Conservation (phyloP, 1,140 invertebrate species). For the Spodoptera litura region DNA sequence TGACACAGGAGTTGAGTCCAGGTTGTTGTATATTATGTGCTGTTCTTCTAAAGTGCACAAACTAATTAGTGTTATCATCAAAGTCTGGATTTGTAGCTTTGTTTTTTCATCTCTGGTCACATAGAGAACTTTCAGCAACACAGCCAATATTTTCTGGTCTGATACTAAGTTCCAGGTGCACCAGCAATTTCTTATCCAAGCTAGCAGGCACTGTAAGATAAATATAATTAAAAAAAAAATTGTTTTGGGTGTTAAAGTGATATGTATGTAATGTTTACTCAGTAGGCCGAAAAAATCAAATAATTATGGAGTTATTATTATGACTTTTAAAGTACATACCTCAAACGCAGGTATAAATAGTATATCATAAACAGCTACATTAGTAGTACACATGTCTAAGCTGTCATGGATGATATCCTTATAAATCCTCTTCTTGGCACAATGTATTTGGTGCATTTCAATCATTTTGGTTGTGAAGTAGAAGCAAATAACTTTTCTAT, state of each 20-base stretch:
- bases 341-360: slow-evolving; percentile 62
- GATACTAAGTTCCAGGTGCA: slow-evolving; percentile 68
- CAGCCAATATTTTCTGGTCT: slow-evolving; percentile 66
- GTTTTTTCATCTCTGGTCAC: slow-evolving; percentile 57
- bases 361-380: slow-evolving; percentile 65
- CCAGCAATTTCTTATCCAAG: slow-evolving; percentile 75
- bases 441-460: slow-evolving; percentile 67
- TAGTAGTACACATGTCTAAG: slow-evolving; percentile 67
- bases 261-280: too few species aligned
- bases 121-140: slow-evolving; percentile 70
- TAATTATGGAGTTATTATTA: too few species aligned
- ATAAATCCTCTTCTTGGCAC: slow-evolving; percentile 64
- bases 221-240: too few species aligned
- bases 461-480: slow-evolving; percentile 66
- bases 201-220: slow-evolving; percentile 70
- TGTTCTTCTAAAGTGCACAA: slow-evolving; percentile 64
- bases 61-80: slow-evolving; percentile 65
- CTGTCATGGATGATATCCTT: slow-evolving; percentile 67
- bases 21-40: slow-evolving; percentile 52
- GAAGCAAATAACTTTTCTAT: slow-evolving; percentile 68
- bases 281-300: neutral
- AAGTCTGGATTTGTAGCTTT: slow-evolving; percentile 55
- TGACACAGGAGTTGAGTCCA: slow-evolving; percentile 23
- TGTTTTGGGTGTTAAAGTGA: neutral
- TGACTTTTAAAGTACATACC: slow-evolving; percentile 51